Evolutionary conservation across 2,113 vertebrate species (phyloP).

Genomic region (Martes martes): DNA sequence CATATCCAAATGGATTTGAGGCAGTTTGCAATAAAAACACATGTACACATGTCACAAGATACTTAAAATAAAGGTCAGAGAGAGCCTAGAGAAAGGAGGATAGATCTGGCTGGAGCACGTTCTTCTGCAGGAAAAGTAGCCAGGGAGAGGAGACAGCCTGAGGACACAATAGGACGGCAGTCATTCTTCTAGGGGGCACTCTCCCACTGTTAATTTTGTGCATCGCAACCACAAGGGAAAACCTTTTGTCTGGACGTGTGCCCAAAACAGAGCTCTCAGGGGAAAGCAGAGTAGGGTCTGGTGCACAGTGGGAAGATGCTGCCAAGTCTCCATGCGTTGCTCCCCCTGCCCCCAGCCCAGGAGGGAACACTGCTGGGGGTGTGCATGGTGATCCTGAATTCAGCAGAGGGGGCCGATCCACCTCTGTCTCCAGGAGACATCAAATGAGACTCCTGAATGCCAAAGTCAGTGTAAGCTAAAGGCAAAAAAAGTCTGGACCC

Average conservation of each 20-base stretch:
- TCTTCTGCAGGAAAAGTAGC: not conserved
- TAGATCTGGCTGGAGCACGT: not conserved
- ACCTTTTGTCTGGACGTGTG: not conserved
- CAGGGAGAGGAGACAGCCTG: not conserved
- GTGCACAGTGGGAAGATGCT: not conserved
- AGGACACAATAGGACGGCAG: not conserved
- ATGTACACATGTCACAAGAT: slow-evolving; percentile 64
- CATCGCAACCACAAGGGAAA: not conserved
- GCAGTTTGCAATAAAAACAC: slow-evolving; percentile 66
- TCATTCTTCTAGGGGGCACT: not conserved
- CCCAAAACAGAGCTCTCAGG: not conserved
- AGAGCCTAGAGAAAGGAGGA: not conserved
- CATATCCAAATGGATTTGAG: slow-evolving; percentile 63
- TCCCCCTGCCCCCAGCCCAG: not conserved
- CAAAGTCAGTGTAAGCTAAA: not conserved
- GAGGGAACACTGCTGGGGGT: not conserved
- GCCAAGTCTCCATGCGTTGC: rapidly evolving
- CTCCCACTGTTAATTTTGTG: not conserved
- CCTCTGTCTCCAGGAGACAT: not conserved
- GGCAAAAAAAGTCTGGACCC: not conserved
- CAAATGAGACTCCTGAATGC: not conserved
- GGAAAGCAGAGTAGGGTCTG: not conserved
- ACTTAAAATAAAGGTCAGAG: slow-evolving; percentile 71
- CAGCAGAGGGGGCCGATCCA: not conserved
- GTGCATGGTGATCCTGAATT: not conserved